Evolutionary conservation across 2,888 invertebrate genomes (phyloP), one percentile per base, ranked within the genome.

Genomic region (Beris chalybata): DNA sequence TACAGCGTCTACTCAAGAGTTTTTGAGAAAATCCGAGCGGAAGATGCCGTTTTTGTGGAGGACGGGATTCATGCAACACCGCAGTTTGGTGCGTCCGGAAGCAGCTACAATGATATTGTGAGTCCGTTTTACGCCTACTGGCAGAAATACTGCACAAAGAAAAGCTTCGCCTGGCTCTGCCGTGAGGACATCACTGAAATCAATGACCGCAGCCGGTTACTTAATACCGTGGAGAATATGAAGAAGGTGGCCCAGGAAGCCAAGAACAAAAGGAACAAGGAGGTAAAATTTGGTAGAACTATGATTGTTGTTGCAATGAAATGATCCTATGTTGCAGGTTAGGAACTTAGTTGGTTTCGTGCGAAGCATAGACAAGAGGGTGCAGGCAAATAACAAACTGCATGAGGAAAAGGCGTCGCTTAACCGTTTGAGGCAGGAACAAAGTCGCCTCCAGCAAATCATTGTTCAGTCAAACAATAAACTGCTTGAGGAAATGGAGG

Each of bases 201-300:
- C n/a, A 88, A 89, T 63, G 92, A 94, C 76, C 84, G 95, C 13
- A 83, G 89, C 70, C 83, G 93, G 5, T 82, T 92, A 5, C 88
- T 95, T 71, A 81, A 91, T 66, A 91, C 96, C 81, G 97, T 98
- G 74, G 95, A 95, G 75, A 97, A 98, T 75, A 97, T 98, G 79
- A 95, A 95, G 76, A 98, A 97, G 79, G 84, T 94, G 12, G 84
- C 96, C 5, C 92, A 92, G 73, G 92, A 90, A 74, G 97, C 96
- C 0, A 90, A 89, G 70, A 92, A 91, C 74, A 94, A 96, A 74
- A 84, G 98, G 61, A 99, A 98, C 80, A 97, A 98, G 74, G 94
- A 97, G 83, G 89, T 99, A 29, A 67, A 66, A 52, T n/a, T n/a
- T 6, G 9, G 12, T n/a, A n/a, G n/a, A n/a, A n/a, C n/a, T n/a